Conservation (phyloP, 2,797 vertebrate species). For the Macrochelys suwanniensis region DNA sequence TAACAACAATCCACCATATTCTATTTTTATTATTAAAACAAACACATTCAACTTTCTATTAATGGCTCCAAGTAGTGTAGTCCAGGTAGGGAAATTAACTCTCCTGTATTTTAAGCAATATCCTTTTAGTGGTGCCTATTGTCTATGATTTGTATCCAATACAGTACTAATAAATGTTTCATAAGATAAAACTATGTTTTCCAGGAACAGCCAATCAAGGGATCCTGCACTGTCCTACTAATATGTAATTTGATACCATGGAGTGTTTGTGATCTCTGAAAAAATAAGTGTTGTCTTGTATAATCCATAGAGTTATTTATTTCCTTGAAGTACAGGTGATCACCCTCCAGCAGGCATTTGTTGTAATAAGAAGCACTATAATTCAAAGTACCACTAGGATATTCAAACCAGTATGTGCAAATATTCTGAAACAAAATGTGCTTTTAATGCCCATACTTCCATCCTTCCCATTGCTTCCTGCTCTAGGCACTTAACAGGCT, state of each 20-base stretch:
- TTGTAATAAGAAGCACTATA: background rate
- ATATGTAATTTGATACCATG: constrained; percentile 22
- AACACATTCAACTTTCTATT: constrained; percentile 44
- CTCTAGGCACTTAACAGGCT: constrained; percentile 61
- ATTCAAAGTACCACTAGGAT: constrained; percentile 2
- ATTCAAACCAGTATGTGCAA: constrained; percentile 10
- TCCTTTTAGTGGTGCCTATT: constrained; percentile 30
- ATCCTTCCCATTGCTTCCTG: constrained; percentile 47
- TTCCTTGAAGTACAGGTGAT: constrained; percentile 10
- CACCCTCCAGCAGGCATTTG: background rate
- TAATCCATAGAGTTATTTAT: constrained; percentile 33
- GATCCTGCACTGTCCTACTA: constrained; percentile 16
- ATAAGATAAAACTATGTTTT: constrained; percentile 46
- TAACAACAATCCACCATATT: background rate
- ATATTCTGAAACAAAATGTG: constrained; percentile 13
- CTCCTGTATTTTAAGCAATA: constrained; percentile 36
- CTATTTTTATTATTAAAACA: constrained; percentile 24
- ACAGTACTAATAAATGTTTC: constrained; percentile 50
- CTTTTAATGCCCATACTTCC: constrained; percentile 22
- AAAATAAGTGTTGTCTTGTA: constrained; percentile 21
- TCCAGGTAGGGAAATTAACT: constrained; percentile 21
- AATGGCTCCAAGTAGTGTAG: constrained; percentile 10
- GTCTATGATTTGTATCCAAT: constrained; percentile 48
- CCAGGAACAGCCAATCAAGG: constrained; percentile 34
- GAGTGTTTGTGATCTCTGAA: constrained; percentile 11